phyloP scores from a whole-genome alignment of 2,113 vertebrate genomes.

The Atrichornis clamosus region DNA sequence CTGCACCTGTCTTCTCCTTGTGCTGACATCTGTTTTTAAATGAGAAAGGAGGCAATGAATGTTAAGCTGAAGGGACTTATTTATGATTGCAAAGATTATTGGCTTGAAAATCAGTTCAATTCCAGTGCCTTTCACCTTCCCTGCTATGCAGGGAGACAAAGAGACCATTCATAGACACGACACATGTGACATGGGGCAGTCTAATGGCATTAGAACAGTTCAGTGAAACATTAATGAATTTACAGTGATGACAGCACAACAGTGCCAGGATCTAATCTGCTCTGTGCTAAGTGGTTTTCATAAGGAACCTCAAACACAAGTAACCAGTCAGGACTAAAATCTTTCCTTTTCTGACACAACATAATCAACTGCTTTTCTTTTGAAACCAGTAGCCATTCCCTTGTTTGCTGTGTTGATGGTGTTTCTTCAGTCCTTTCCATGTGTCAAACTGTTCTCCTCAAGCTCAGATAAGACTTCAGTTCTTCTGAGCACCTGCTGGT shows the following conservation, averaged over 20 bases:
- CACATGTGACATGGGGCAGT: conserved; percentile 18
- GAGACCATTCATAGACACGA: conserved; percentile 31
- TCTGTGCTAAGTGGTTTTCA: not conserved
- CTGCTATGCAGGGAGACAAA: conserved; percentile 23
- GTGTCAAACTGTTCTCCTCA: not conserved
- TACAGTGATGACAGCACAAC: conserved; percentile 7
- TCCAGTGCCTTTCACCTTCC: conserved; percentile 15
- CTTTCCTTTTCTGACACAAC: not conserved
- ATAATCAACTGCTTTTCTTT: not conserved
- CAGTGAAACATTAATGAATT: conserved; percentile 50
- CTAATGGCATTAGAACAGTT: conserved; percentile 36
- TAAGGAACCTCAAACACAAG: not conserved
- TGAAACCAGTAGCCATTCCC: not conserved
- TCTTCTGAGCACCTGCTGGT: not conserved
- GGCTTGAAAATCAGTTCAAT: conserved; percentile 21
- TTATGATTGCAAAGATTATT: conserved; percentile 19
- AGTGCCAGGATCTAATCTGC: not conserved
- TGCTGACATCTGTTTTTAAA: conserved; percentile 3
- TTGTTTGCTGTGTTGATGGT: not conserved
- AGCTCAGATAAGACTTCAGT: not conserved
- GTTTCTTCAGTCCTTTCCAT: not conserved
- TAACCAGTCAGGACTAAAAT: not conserved
- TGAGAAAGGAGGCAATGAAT: not conserved
- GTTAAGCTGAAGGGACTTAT: conserved; percentile 6
- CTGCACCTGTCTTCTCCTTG: not conserved